A percentile compares a stretch with the other conserved stretches of the same genome.
These are phyloP conservation scores for Prionace glauca DNA, from an alignment of 2,797 vertebrate genomes.

Conservation along the genomic window DNA sequence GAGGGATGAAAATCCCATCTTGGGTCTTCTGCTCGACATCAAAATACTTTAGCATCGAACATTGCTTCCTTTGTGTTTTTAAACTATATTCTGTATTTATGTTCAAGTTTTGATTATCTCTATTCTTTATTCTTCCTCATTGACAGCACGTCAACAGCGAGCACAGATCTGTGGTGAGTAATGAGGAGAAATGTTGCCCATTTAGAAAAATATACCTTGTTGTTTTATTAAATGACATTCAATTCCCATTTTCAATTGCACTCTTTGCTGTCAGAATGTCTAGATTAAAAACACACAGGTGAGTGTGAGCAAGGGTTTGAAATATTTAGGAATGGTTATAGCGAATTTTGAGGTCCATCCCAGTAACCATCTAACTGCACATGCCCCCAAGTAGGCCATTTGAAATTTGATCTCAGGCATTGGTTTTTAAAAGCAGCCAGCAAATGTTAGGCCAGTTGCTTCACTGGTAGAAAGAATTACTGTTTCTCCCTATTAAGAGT, in stretches of 20 bases:
- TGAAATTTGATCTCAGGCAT: background rate
- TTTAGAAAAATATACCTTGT: background rate
- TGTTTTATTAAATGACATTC: background rate
- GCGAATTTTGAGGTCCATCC: background rate
- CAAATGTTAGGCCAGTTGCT: background rate
- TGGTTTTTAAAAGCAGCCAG: background rate
- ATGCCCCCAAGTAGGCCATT: background rate
- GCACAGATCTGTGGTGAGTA: background rate
- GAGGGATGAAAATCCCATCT: no score
- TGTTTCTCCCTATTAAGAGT: background rate
- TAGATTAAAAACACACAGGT: background rate
- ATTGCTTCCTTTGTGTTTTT: background rate
- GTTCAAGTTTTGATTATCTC: background rate
- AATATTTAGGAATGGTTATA: background rate
- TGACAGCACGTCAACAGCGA: background rate
- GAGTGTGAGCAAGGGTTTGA: no score
- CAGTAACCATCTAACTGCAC: background rate
- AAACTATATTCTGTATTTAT: background rate
- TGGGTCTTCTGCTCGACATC: background rate
- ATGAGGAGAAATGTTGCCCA: background rate
- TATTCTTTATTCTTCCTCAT: slow-evolving; percentile 6
- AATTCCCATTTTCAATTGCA: background rate
- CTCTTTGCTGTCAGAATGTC: background rate
- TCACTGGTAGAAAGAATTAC: background rate
- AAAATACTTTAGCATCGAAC: background rate